These are phyloP conservation scores for Sebastes matsubarae DNA, from an alignment of 2,797 vertebrate genomes.

Conservation along the genomic window DNA sequence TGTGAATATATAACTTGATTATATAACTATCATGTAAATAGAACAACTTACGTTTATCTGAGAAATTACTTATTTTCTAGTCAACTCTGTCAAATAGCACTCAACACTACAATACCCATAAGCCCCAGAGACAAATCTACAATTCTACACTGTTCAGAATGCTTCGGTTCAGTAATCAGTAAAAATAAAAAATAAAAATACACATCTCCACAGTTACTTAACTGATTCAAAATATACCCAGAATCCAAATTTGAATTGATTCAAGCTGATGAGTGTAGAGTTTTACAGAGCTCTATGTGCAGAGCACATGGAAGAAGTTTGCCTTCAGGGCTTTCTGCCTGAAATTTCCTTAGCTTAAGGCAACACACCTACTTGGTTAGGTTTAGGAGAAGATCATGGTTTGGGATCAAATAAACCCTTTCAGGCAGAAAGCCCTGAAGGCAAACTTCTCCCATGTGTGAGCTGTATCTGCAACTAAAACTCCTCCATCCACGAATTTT, in stretches of 20 bases:
- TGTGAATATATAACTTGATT: neutral
- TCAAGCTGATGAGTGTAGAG: neutral
- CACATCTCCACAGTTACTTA: neutral
- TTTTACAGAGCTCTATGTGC: neutral
- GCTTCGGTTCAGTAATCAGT: neutral
- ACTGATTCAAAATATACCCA: neutral
- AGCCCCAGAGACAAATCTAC: neutral
- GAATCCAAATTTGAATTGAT: neutral
- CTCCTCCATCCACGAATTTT: neutral
- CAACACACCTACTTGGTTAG: too few relatives aligned
- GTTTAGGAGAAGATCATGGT: neutral
- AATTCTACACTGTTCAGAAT: accelerated
- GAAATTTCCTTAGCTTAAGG: neutral
- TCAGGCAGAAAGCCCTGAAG: neutral
- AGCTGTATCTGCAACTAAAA: neutral
- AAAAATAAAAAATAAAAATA: neutral
- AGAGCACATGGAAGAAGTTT: neutral
- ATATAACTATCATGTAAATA: neutral
- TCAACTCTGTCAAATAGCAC: neutral
- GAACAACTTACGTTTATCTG: neutral
- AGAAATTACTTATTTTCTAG: neutral
- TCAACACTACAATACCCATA: neutral
- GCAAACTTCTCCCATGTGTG: neutral
- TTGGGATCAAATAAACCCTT: neutral
- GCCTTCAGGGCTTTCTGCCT: neutral